phyloP scores from a whole-genome alignment of 2,888 invertebrate genomes.

The Oeneis ivallda region DNA sequence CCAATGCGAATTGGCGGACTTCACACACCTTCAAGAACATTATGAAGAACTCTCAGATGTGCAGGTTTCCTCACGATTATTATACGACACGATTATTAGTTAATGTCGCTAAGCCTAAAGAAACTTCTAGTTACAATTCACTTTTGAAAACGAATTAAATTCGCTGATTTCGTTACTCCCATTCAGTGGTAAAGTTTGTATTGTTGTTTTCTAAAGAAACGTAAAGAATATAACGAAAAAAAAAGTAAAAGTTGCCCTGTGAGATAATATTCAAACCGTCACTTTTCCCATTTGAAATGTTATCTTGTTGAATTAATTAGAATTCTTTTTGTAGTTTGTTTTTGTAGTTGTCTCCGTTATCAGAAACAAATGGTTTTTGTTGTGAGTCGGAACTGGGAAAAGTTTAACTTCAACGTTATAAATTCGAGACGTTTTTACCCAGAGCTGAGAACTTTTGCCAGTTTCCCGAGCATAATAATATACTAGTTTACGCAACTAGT shows the following conservation, averaged over 20 bases:
- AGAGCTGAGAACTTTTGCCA: slow-evolving; percentile 22
- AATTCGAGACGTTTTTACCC: slow-evolving; percentile 33
- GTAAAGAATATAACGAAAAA: slow-evolving; percentile 42
- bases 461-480: slow-evolving; percentile 18
- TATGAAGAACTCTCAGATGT: too few relatives aligned
- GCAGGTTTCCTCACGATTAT: too few relatives aligned
- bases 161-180: slow-evolving; percentile 69
- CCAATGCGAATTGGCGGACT: too few relatives aligned
- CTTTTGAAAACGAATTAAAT: slow-evolving; percentile 66
- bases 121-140: slow-evolving; percentile 46
- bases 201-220: slow-evolving; percentile 62
- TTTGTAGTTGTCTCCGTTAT: slow-evolving; percentile 53
- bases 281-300: slow-evolving; percentile 58
- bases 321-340: slow-evolving; percentile 61
- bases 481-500: not conserved
- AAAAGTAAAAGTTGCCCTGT: slow-evolving; percentile 32
- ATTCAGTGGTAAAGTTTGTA: slow-evolving; percentile 73
- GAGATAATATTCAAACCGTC: slow-evolving; percentile 60
- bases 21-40: too few relatives aligned
- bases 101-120: slow-evolving; percentile 39
- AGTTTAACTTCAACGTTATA: slow-evolving; percentile 33
- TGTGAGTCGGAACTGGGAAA: slow-evolving; percentile 36
- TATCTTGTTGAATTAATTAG: slow-evolving; percentile 71
- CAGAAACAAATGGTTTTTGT: slow-evolving; percentile 48
- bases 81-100: too few relatives aligned